Evolutionary conservation across 2,113 vertebrate genomes (phyloP), one percentile per base, ranked within the genome.

Genomic region (Garra rufa): DNA sequence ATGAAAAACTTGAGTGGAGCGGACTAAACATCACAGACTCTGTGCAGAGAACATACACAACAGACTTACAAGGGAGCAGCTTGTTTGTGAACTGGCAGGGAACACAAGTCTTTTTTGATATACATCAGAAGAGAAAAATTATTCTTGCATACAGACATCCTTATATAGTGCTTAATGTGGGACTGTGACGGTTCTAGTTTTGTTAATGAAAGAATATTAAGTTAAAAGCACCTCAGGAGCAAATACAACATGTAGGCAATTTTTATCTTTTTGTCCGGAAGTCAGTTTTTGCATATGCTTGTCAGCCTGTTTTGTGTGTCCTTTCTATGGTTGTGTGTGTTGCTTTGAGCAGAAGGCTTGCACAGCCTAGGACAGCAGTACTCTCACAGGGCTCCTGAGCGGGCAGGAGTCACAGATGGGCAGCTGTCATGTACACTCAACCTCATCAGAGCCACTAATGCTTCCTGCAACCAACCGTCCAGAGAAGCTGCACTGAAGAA

Each of bases 1-100:
- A 71, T 77, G 71, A 85, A 76, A 87, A 75, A 85, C 61, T 41
- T 83, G 65, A 81, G 43, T 50, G 79, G 75, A 76, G 67, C 88
- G 74, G 24, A 79, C 70, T 88, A 80, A 86, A 88, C 85, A 80
- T 83, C 65, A 74, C 50, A 82, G 87, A 83, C 81, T 82, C 74
- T 48, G 79, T 82, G 48, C 76, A 82, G 82, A 48, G 26, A 78
- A 63, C 81, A 67, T 80, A 73, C 71, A 88, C 89, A 83, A 87
- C 50, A 61, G 43, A 78, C 41, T 90, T 80, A 87, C 59, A 57
- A 88, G 71, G 41, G 63, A 85, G 63, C 69, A 57, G 52, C 9
- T 19, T 73, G 48, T 80, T 80, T 80, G 21, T 80, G 57, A 59
- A 59, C 28, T 9, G 7, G 14, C 7, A 50, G 44, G 13, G 26